Evolutionary conservation across 2,888 invertebrate genomes (phyloP), one percentile per base, ranked within the genome.

Genomic region (Drosophila meridionalis): DNA sequence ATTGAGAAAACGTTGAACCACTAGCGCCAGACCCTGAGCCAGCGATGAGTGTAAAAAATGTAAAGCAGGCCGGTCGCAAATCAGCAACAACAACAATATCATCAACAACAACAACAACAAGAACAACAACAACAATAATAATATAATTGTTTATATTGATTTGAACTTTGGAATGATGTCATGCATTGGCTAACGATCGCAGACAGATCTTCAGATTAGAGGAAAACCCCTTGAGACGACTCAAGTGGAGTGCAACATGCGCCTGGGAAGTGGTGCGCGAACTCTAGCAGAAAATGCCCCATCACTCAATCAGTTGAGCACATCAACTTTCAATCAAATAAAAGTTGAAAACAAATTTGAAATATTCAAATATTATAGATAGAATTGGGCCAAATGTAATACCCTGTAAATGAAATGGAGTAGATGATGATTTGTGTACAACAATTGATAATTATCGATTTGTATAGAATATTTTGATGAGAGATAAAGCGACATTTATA

Each of bases 1-100:
- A 76, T 80, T 82, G 73, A 77, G 42, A 67, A 85, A 63, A 61
- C 85, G 85, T 85, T 85, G 85, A 85, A 52, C 50, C 34, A 85
- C 76, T 83, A 68, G 68, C 70, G 80, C 80, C 76, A 73, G 73
- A 79, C 80, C 80, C 76, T 76, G 80, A 56, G 42, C 40, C 36
- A 28, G 20, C 58, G 67, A 53, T 66, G 67, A 71, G 71, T 66
- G 73, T 62, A 67, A 65, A 77, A 45, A 72, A 77, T 74, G 70
- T 80, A 75, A 82, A 73, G 77, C 84, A 86, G 84, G 84, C 79
- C 73, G 86, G 76, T 79, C 75, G 66, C 74, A 58, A 55, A 55
- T 73, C 60, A 62, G 38, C 64, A 66, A 42, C 32, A 62, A 57
- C 52, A 62, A 42, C 45, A 73, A 42, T 57, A 61, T 47, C 12